A percentile compares a stretch with the other conserved stretches of the same genome.
Conservation (phyloP, 2,797 vertebrate genomes). For the Hemibagrus guttatus region DNA sequence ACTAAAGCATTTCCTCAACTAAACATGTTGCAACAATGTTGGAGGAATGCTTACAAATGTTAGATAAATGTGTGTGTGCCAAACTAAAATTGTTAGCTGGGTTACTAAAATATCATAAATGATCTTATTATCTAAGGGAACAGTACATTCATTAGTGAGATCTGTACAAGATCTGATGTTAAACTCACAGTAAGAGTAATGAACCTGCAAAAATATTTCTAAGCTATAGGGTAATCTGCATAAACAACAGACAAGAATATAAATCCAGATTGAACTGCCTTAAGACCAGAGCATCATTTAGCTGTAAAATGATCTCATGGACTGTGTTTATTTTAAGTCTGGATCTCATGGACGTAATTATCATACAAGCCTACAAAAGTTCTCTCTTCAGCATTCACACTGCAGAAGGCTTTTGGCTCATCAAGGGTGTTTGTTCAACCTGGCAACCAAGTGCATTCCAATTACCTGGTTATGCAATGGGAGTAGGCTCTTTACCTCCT, state of each 20-base stretch:
- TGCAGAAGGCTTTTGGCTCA: conserved; percentile 28
- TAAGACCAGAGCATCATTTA: conserved; percentile 43
- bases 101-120: neutral
- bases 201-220: conserved; percentile 39
- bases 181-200: neutral
- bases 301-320: conserved; percentile 40
- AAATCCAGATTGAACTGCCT: conserved; percentile 43
- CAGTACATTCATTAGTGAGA: neutral
- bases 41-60: neutral
- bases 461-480: conserved; percentile 57
- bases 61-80: no score
- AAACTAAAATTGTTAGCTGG: neutral
- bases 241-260: conserved; percentile 1
- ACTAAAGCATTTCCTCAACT: neutral
- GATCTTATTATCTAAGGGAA: neutral
- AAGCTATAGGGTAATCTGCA: conserved; percentile 5
- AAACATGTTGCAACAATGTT: neutral
- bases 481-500: conserved; percentile 37
- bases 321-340: conserved; percentile 27
- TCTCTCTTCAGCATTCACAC: conserved; percentile 49
- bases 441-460: conserved; percentile 38
- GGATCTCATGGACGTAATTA: conserved; percentile 35
- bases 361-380: conserved; percentile 32
- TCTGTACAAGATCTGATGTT: no score
- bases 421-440: conserved; percentile 47